A percentile compares a stretch with the other conserved stretches of the same genome.
Conservation (phyloP, 2,888 invertebrate genomes). For the Trilocha varians region DNA sequence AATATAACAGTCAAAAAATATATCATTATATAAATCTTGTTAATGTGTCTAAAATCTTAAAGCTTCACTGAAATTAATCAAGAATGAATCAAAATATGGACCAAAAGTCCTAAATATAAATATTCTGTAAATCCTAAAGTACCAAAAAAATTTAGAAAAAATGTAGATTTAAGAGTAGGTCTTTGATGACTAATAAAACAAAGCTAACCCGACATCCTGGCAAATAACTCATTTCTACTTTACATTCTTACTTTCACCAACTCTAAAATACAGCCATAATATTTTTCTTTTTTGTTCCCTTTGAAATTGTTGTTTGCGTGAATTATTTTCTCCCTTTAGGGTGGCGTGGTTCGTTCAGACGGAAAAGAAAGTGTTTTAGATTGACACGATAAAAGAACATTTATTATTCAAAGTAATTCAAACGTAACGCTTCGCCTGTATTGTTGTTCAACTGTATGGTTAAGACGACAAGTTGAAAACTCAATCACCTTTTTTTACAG, state of each 20-base stretch:
- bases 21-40: no score
- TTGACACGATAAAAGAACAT: constrained; percentile 25
- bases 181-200: constrained; percentile 2
- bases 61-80: no score
- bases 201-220: background rate
- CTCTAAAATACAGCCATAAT: background rate
- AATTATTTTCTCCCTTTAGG: constrained; percentile 28
- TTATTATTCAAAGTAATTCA: constrained; percentile 17
- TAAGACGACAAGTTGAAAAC: no score
- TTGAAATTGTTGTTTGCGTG: constrained; percentile 41
- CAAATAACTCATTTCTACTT: background rate
- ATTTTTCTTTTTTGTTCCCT: constrained; percentile 10
- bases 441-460: background rate
- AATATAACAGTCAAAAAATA: no score
- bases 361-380: constrained; percentile 25
- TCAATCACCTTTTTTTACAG: no score
- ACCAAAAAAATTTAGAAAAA: no score
- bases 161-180: background rate
- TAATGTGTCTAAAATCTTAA: no score
- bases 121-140: no score
- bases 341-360: constrained; percentile 13
- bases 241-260: background rate
- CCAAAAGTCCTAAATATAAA: no score
- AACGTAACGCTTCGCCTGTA: background rate
- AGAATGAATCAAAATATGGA: no score